Evolutionary conservation across 2,797 vertebrate species (phyloP), one percentile per base, ranked within the genome.

Genomic region (Streptopelia turtur): DNA sequence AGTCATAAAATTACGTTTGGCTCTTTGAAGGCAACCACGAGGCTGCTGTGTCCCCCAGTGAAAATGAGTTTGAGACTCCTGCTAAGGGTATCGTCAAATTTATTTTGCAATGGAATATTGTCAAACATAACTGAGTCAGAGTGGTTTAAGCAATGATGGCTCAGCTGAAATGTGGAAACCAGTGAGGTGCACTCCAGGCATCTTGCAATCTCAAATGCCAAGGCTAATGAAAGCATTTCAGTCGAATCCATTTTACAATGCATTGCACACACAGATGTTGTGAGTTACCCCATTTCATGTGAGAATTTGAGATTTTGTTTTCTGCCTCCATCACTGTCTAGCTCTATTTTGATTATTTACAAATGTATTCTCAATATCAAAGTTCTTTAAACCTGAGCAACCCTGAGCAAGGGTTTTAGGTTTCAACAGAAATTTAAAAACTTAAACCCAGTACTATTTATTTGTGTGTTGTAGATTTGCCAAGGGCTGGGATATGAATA

Each of bases 401-500:
- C 18, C 30, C 50, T 24, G 7, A 70, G 47, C 47, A 84, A 64
- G 20, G 23, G 22, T 0, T n/a, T 90, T 77, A 69, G 16, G 28
- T 47, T 83, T 83, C 76, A 64, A 64, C 4, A 74, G 35, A 65
- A 56, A 47, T 77, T 65, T 53, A 55, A 75, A 35, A 75, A 53
- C 7, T 41, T 64, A 43, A 71, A 77, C 4, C 10, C 33, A 53
- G 9, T 41, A 53, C 86, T 47, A 65, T 35, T 79, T 53, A 27
- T 74, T 45, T 64, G 53, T 90, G 30, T 59, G 41, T 85, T 78
- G 30, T 37, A 98, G 97, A 28, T 87, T 75, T 74, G 64, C 49
- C 92, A 97, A 89, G 9, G 64, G 83, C 86, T 87, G 87, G 90
- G 89, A 95, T 35, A 95, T 80, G 93, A 98, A 97, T 81, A 95